Base-by-base conservation (phyloP, 1,140 invertebrate genomes). In the Bradynema listronoti region DNA sequence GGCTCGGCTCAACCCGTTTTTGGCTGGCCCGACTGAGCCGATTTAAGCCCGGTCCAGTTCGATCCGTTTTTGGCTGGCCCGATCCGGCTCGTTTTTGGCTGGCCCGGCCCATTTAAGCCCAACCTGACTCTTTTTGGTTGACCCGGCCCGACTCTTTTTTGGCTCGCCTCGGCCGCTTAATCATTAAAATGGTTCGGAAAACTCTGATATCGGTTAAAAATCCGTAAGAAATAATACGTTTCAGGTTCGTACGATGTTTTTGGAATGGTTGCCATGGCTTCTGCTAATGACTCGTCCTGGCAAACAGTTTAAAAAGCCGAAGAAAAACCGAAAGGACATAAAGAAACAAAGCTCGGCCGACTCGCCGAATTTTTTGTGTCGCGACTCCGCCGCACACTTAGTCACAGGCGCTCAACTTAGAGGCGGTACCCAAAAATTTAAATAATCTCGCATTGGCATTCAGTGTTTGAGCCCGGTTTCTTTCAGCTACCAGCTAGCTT, bases 261-360 rank as follows among this genome's bases (percentile, higher is more conserved):
- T 95, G 69, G 88, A 88, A 79, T 96, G 91, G 91, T 83, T 96
- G 80, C 91, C 93, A 69, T 93, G 89, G 84, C 82, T 94, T 71
- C 84, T 97, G 73, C 85, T 90, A 67, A 95, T 97, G 90, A 87
- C 86, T 75, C 85, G 91, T 71, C 92, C 91, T 55, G 84, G 61
- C 5, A 63, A 63, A 32, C 61, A 63, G 32, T 63, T 63, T 46
- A 66, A 50, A 19, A 63, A 63, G 25, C 63, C 61, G 4, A 63
- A 63, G 33, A 54, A 55, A 53, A 30, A 43, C 4, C 41, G 33
- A 11, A 50, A n/a, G 4, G 11, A 30, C 33, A 55, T 45, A n/a
- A n/a, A n/a, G n/a, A n/a, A n/a, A n/a, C n/a, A n/a, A n/a, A n/a
- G n/a, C n/a, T n/a, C n/a, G n/a, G n/a, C n/a, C n/a, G n/a, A n/a